These are phyloP conservation scores for Takifugu flavidus DNA, from an alignment of 2,113 vertebrate genomes.

Conservation along the genomic window DNA sequence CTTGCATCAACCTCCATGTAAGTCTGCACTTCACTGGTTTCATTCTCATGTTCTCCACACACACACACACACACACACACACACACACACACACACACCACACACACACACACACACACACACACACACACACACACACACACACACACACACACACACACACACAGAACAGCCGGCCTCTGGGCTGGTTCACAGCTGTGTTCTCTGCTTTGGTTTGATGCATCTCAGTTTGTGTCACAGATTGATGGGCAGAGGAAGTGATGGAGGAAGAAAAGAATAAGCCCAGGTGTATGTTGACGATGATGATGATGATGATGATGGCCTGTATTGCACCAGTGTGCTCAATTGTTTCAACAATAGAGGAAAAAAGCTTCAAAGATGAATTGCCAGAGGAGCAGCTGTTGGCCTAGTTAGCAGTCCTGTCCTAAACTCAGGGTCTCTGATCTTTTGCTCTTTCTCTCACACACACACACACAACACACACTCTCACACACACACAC, in stretches of 20 bases:
- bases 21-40: conserved; percentile 15
- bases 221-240: conserved; percentile 29
- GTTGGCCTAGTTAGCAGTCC: conserved; percentile 63
- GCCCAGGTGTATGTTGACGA: background rate
- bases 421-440: conserved; percentile 46
- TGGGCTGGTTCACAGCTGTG: conserved; percentile 53
- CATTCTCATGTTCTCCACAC: conserved; percentile 35
- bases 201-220: conserved; percentile 44
- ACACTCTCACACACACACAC: conserved; percentile 6
- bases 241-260: conserved; percentile 22
- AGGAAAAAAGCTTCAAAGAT: conserved; percentile 50
- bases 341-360: conserved; percentile 35
- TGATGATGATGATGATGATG: conserved; percentile 1
- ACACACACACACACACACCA: conserved; percentile 14
- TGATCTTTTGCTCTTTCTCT: conserved; percentile 35
- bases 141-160: conserved; percentile 1
- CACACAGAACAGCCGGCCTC: conserved; percentile 10
- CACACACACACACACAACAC: conserved; percentile 22
- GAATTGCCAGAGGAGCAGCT: conserved; percentile 54
- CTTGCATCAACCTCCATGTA: background rate
- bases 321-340: conserved; percentile 39
- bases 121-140: conserved; percentile 8
- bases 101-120: conserved; percentile 1
- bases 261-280: background rate
- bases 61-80: conserved; percentile 6